Evolutionary conservation across 2,797 vertebrate genomes (phyloP).

Genomic region (Lagocephalus sceleratus): DNA sequence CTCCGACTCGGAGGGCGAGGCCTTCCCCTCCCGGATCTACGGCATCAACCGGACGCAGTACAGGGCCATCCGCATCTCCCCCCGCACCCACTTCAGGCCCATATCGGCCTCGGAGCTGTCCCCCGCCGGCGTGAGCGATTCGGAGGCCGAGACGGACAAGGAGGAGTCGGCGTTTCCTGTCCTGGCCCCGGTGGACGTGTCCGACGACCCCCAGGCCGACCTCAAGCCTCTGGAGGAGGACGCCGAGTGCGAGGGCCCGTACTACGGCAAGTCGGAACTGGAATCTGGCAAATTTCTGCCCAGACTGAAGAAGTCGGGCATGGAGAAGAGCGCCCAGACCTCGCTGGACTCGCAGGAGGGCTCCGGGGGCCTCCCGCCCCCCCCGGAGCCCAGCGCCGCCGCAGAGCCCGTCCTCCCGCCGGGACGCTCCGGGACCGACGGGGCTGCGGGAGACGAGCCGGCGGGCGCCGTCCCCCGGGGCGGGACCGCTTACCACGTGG

Average conservation of each 20-base stretch:
- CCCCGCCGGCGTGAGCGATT: constrained; percentile 92
- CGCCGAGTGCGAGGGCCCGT: constrained; percentile 95
- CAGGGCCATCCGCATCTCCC: constrained; percentile 97
- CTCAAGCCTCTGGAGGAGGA: constrained; percentile 98
- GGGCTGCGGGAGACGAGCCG: constrained; percentile 47
- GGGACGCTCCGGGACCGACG: constrained; percentile 79
- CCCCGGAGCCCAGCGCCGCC: constrained; percentile 79
- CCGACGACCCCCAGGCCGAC: constrained; percentile 95
- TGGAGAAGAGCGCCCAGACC: constrained; percentile 99
- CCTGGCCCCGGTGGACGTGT: constrained; percentile 83
- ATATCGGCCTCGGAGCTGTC: constrained; percentile 97
- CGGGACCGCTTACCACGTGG: constrained; percentile 78
- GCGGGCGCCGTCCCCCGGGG: no score
- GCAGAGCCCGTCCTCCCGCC: constrained; percentile 72
- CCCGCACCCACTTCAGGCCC: constrained; percentile 97
- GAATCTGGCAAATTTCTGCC: constrained; percentile 98
- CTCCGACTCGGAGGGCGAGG: constrained; percentile 92
- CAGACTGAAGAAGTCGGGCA: constrained; percentile 95
- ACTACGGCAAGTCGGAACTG: constrained; percentile 97
- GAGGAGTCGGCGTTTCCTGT: constrained; percentile 84
- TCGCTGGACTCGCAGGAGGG: constrained; percentile 98
- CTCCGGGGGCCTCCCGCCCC: constrained; percentile 77
- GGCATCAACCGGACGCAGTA: constrained; percentile 95
- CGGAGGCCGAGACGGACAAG: constrained; percentile 96
- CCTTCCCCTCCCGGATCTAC: constrained; percentile 88